Base-by-base conservation (phyloP, 2,797 vertebrate species). In the Gobio occitaniae region DNA sequence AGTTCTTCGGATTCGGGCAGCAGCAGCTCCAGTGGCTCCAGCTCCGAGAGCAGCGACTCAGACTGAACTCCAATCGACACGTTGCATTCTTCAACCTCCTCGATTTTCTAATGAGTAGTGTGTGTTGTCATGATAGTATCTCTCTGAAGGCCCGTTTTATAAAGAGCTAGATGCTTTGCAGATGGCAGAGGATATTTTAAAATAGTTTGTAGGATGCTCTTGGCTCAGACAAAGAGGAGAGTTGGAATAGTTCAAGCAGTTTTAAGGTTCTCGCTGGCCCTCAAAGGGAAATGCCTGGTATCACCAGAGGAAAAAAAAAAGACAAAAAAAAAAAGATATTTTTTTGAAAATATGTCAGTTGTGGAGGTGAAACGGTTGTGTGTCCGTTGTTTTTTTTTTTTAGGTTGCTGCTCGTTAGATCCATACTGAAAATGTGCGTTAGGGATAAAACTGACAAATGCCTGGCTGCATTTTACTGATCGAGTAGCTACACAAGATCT, bases 21-120 rank as follows among this genome's bases (percentile, higher is more conserved):
- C 95, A 98, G 96, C 95, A 98, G 97, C 90, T 98, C 97, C 89
- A 99, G 97, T 0, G 98, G 97, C n/a, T 98, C 97, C 91, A 99
- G 97, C 93, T 98, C 98, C 0, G 96, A 97, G 93, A 99, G 97
- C 96, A 99, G 97, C 0, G 98, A 99, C 92, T 98, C 98, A 0
- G 98, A 99, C 92, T 99, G 95, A 97, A 91, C 90, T 88, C 85
- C 65, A 85, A 77, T 69, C 25, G 66, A 61, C 76, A 16, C 9
- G 21, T 65, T 61, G 21, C 78, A 13, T 80, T 82, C 75, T 87
- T 87, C 82, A 83, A 48, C 74, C 82, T 87, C 86, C 82, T 87
- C 32, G 78, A 19, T 85, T 87, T 90, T 87, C 84, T 87, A 87
- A 90, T 71, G 80, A 86, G 86, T 90, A 86, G 90, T 90, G 88